These are phyloP conservation scores for Neomorphus geoffroyi DNA, from an alignment of 2,797 vertebrate species.

Conservation along the genomic window DNA sequence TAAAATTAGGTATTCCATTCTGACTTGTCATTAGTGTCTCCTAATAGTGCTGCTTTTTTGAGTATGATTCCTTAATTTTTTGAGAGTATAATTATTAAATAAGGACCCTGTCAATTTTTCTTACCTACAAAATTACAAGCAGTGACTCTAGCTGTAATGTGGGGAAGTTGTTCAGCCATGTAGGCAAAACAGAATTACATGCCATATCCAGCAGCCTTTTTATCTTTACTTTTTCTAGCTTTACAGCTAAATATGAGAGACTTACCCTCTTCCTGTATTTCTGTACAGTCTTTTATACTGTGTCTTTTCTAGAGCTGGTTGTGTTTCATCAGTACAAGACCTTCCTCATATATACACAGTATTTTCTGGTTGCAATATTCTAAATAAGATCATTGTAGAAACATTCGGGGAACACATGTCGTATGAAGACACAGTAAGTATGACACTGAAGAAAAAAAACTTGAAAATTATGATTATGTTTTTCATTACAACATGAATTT, in stretches of 20 bases:
- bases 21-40: neutral
- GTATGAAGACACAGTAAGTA: neutral
- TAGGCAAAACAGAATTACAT: neutral
- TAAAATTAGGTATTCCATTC: neutral
- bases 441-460: neutral
- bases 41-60: neutral
- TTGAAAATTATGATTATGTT: neutral
- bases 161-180: neutral
- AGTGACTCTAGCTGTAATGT: neutral
- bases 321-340: neutral
- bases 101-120: neutral
- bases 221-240: neutral
- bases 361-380: neutral
- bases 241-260: neutral
- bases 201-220: neutral
- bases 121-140: neutral
- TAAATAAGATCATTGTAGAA: neutral
- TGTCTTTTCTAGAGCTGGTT: neutral
- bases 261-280: neutral
- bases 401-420: neutral
- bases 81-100: neutral
- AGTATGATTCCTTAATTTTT: neutral
- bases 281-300: neutral
- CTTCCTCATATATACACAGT: neutral
- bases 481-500: neutral